phyloP scores from a whole-genome alignment of 2,888 invertebrate genomes.

The Ectobius pallidus region DNA sequence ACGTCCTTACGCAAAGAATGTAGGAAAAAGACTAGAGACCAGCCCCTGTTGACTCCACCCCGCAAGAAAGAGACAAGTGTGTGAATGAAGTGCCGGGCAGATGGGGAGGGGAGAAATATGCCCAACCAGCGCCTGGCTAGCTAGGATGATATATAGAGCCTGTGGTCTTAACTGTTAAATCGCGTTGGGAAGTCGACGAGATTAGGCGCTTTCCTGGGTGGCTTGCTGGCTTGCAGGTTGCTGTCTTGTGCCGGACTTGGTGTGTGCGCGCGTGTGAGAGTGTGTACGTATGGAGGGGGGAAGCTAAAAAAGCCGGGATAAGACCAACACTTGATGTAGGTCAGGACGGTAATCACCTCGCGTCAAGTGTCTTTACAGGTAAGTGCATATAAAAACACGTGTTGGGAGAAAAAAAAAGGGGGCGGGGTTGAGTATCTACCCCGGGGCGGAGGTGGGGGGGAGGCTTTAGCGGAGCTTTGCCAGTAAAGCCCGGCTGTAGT shows the following conservation, averaged over 20 bases:
- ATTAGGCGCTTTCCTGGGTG: conserved; percentile 58
- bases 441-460: conserved; percentile 50
- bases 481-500: conserved; percentile 27
- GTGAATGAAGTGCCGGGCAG: neutral
- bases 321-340: neutral
- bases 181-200: conserved; percentile 77
- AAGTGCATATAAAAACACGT: conserved; percentile 8
- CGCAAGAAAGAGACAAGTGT: neutral
- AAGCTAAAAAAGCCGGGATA: conserved; percentile 10
- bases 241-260: too few species aligned
- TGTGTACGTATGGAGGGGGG: neutral
- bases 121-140: conserved; percentile 39
- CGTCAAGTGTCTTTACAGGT: too few species aligned
- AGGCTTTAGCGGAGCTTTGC: conserved; percentile 40
- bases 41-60: conserved; percentile 20
- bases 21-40: conserved; percentile 33
- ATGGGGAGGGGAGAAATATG: neutral
- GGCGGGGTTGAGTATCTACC: too few species aligned
- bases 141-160: conserved; percentile 75
- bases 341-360: neutral
- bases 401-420: conserved; percentile 39
- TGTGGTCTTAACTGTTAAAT: conserved; percentile 74
- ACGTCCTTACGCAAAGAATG: conserved; percentile 38
- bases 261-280: conserved; percentile 8
- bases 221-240: too few species aligned